Base-by-base conservation (phyloP, 2,113 vertebrate species). In the Plecturocebus donacophilus region DNA sequence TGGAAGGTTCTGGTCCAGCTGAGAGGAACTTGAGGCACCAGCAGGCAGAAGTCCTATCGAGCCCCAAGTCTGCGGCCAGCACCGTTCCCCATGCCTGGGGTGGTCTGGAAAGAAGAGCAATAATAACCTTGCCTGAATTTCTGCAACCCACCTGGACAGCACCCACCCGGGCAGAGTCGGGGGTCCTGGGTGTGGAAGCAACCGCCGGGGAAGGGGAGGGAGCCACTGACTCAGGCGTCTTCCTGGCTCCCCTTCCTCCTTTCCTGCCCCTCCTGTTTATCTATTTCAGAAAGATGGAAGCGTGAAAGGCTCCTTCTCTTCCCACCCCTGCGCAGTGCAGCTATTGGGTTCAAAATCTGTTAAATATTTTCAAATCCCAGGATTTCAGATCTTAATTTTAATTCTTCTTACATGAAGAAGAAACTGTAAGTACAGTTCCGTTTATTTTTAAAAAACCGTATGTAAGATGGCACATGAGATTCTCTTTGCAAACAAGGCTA, bases 401-500 rank as follows among this genome's bases (percentile, higher is more conserved):
- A 58, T 54, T 66, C 68, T 52, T 86, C 45, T 91, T 45, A 64
- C 30, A 35, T 56, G 92, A 97, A 98, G 90, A 97, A 95, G 68
- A 96, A 98, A 97, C 95, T 91, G 45, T 94, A 97, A 97, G 95
- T 54, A 73, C 66, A 58, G 87, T 97, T 98, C 88, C 98, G 19
- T 98, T 98, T 98, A 96, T 96, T 86, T 92, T 92, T 94, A 92
- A 84, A 47, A 61, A 40, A 52, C 96, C 96, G 89, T 87, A 77
- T 93, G 81, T 97, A 90, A 96, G 97, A 87, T 52, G 75, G 49
- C 27, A 87, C 49, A 12, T 49, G 97, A 97, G 95, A 90, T 97
- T 98, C 97, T 92, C 98, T 96, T 98, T 38, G 87, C 94, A 97
- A 97, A 90, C 94, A 97, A 98, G 97, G 98, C 97, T 96, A 97